Conservation (phyloP, 2,797 vertebrate species). For the Strix occidentalis region DNA sequence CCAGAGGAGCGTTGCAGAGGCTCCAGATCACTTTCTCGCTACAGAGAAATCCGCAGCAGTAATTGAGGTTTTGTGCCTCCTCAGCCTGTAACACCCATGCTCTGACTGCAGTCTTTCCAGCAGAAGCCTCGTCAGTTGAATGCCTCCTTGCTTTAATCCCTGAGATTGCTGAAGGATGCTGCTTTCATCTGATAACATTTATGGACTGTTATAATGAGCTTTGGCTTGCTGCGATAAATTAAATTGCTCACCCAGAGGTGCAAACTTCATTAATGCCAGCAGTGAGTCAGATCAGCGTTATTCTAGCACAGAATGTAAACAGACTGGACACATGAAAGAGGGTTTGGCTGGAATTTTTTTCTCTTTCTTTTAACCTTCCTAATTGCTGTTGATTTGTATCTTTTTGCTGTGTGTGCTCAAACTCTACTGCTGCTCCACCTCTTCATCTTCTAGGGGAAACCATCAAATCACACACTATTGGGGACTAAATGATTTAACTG, state of each 20-base stretch:
- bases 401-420: not conserved
- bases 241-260: slow-evolving; percentile 53
- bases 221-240: slow-evolving; percentile 52
- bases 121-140: not conserved
- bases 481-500: not conserved
- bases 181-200: slow-evolving; percentile 56
- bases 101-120: not conserved
- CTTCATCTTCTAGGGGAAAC: not conserved
- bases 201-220: slow-evolving; percentile 38
- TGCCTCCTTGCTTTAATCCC: slow-evolving; percentile 43
- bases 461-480: not conserved
- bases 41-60: not conserved
- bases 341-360: not conserved
- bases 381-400: slow-evolving; percentile 44
- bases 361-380: slow-evolving; percentile 6
- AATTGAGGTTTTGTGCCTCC: not conserved
- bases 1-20: not conserved
- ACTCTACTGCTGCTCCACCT: not conserved
- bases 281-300: not conserved
- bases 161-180: slow-evolving; percentile 36
- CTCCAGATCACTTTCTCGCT: not conserved
- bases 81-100: not conserved
- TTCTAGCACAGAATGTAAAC: slow-evolving; percentile 24
- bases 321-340: slow-evolving; percentile 40
- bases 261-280: slow-evolving; percentile 54